phyloP scores from a whole-genome alignment of 2,113 vertebrate species.

The Marcusenius ussheri region DNA sequence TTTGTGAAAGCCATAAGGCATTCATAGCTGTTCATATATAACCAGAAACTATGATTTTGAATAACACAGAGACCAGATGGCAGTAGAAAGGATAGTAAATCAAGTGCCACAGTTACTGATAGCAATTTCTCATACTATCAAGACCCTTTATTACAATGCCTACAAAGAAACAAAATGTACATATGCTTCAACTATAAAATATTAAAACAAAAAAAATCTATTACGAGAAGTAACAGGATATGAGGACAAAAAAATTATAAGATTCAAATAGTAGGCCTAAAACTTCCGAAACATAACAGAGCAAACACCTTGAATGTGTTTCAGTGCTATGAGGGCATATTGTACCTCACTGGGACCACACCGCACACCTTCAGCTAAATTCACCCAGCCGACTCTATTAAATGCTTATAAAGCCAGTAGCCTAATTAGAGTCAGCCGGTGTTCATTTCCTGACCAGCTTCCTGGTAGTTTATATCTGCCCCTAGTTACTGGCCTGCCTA shows the following conservation, averaged over 20 bases:
- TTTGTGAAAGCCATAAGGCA: not conserved
- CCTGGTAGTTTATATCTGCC: not conserved
- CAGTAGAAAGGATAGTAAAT: constrained; percentile 30
- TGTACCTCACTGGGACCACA: not conserved
- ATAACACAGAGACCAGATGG: not conserved
- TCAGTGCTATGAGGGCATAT: not conserved
- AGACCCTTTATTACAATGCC: not conserved
- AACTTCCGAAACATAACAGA: not conserved
- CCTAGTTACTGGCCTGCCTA: not conserved
- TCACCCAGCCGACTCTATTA: not conserved
- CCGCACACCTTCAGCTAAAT: not conserved
- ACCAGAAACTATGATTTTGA: not conserved
- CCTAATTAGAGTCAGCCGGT: not conserved
- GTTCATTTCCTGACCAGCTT: not conserved
- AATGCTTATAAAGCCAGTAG: not conserved
- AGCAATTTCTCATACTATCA: not conserved
- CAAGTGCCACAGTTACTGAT: constrained; percentile 23
- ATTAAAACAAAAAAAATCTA: not conserved
- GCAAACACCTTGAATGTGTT: not conserved
- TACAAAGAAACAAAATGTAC: not conserved
- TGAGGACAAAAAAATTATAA: not conserved
- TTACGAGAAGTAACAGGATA: not conserved
- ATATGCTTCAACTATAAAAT: not conserved
- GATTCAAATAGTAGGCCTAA: not conserved
- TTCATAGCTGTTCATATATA: not conserved